Base-by-base conservation (phyloP, 2,113 vertebrate genomes). In the Nesospiza acunhae region DNA sequence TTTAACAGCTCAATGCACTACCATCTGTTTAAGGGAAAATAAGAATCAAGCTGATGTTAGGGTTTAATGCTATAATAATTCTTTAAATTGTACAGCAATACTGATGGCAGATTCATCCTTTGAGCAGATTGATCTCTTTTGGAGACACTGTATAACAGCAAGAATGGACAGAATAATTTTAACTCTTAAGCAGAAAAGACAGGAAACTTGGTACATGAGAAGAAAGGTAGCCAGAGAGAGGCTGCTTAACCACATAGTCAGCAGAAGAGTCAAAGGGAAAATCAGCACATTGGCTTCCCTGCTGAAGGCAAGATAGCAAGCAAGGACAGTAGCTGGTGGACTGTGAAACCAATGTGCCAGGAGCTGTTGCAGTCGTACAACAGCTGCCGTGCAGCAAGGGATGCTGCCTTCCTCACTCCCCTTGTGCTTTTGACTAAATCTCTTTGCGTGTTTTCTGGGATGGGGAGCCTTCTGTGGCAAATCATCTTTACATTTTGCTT, bases 11-110 rank as follows among this genome's bases (percentile, higher is more conserved):
- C 60, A 52, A 83, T 94, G 76, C 49, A 35, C 73, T 72, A 64
- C 93, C 52, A 86, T 80, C 83, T 94, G 78, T 85, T 90, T 52
- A 52, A 67, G 41, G 21, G 76, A 90, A 94, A 83, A 80, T 52
- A 88, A 44, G 49, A 52, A 75, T 64, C 64, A 55, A 56, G 33
- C 26, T 89, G 82, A 66, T 91, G 37, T 74, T 74, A 85, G 53
- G 23, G 50, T 59, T 90, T 90, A 90, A 91, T 75, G 46, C 15
- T 37, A 14, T 73, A 91, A 85, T 55, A 72, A 80, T 76, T 87
- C 66, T 56, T 79, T 28, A 66, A 76, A 76, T 20, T 93, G 55
- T 39, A 82, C 44, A 76, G 82, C 62, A 85, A 50, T 52, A 59
- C 12, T 42, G 47, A 83, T 0, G 0, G 56, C 50, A 86, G 47